Conservation (phyloP, 2,113 vertebrate genomes). For the Myiozetetes cayanensis region DNA sequence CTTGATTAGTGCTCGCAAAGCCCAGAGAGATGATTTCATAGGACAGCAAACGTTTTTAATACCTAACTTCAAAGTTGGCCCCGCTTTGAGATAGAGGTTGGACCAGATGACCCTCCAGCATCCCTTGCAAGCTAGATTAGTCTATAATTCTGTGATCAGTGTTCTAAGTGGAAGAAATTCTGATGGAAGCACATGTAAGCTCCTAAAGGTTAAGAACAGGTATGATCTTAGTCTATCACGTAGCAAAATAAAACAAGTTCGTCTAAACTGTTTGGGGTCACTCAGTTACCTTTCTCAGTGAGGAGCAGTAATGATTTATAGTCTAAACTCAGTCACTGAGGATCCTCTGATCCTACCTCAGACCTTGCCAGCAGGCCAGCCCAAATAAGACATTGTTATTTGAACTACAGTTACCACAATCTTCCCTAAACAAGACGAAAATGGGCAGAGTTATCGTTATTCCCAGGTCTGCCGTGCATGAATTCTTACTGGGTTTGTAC, state of each 20-base stretch:
- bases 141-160: slow-evolving; percentile 27
- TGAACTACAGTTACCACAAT: background rate
- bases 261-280: background rate
- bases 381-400: background rate
- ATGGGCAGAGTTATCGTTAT: background rate
- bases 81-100: background rate
- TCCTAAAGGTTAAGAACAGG: background rate
- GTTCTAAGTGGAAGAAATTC: slow-evolving; percentile 4
- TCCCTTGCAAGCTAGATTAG: slow-evolving; percentile 5
- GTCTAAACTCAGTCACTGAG: background rate
- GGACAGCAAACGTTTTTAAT: background rate
- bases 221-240: background rate
- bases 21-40: slow-evolving; percentile 19
- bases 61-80: slow-evolving; percentile 25
- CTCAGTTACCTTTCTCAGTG: background rate
- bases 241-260: slow-evolving; percentile 6
- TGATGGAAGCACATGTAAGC: background rate
- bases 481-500: background rate
- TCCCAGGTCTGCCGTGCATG: background rate
- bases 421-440: background rate
- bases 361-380: background rate
- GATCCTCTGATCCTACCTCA: background rate
- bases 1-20: slow-evolving; percentile 18
- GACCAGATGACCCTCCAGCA: slow-evolving; percentile 9
- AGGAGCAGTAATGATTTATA: background rate